Base-by-base conservation (phyloP, 2,113 vertebrate species). In the Semnornis frantzii region DNA sequence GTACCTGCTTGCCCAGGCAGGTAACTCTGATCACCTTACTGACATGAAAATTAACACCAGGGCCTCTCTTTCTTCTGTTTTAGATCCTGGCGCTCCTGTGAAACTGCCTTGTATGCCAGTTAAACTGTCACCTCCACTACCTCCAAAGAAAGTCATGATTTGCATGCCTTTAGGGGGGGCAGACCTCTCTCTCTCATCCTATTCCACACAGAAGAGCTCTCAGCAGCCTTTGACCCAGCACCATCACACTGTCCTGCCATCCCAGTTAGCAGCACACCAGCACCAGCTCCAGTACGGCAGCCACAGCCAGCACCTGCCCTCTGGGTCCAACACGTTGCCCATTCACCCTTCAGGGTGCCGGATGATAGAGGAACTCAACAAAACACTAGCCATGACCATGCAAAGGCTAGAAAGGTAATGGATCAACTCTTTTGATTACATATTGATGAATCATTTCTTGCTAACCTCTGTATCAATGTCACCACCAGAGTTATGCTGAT, bases 121-220 rank as follows among this genome's bases (percentile, higher is more conserved):
- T 90, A 99, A 99, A 97, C 98, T 99, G 97, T 99, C 99, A 73
- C 99, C 99, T 95, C 99, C 99, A 82, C 98, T 99, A 97, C 99
- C 99, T 97, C 99, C 99, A 97, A 99, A 99, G 98, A 99, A 99
- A 98, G 99, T 99, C 96, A 99, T 99, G 99, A 99, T 99, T 92
- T 99, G 99, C 88, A 98, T 99, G 98, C 99, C 99, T 87, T 97
- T 98, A 48, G 98, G 98, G 90, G 98, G 98, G 39, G 97, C 98
- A 94, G 99, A 99, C 94, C 98, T 98, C 85, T 96, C 98, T 17
- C 98, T 99, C 59, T 95, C 98, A 16, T 88, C 95, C 75, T 98
- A 98, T 60, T 97, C 98, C 54, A 96, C 97, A 3, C 98, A 98
- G 97, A 99, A 99, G 97, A 98, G 98, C 58, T 94, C 97, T 82